A percentile compares a stretch with the other conserved stretches of the same genome.
phyloP scores from a whole-genome alignment of 2,113 vertebrate genomes.

The Podilymbus podiceps region DNA sequence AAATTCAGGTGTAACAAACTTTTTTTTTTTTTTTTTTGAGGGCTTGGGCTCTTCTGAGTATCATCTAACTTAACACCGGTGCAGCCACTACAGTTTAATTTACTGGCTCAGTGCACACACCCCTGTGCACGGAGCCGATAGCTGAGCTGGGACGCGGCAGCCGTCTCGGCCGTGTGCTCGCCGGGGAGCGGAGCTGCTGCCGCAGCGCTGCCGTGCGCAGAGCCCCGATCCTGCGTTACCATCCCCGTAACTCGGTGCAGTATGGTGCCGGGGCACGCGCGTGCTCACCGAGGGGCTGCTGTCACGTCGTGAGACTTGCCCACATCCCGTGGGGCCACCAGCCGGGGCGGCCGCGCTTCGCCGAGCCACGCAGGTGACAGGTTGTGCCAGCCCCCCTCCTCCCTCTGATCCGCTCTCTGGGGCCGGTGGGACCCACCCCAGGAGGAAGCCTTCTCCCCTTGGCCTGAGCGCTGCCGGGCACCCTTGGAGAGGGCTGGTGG shows the following conservation, averaged over 20 bases:
- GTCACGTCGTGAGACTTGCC: background rate
- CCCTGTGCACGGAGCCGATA: background rate
- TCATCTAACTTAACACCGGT: background rate
- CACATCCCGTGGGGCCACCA: background rate
- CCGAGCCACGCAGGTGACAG: background rate
- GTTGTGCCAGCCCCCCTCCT: background rate
- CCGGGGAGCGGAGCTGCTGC: background rate
- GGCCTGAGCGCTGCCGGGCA: background rate
- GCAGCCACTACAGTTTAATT: conserved; percentile 38
- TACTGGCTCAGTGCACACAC: conserved; percentile 25
- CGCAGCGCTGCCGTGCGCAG: background rate
- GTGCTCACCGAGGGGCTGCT: background rate
- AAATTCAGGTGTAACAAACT: background rate
- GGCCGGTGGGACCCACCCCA: background rate
- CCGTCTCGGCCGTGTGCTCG: background rate
- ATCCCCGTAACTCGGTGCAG: background rate
- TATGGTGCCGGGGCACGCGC: background rate
- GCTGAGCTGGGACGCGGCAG: background rate
- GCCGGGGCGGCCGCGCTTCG: accelerated
- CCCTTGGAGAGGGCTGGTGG: background rate
- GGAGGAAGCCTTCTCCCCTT: background rate
- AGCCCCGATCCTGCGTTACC: background rate
- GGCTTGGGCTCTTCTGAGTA: background rate
- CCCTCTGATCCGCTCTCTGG: background rate
- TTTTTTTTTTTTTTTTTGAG: background rate